Evolutionary conservation across 2,113 vertebrate species (phyloP).

Genomic region (Hiodon alosoides): DNA sequence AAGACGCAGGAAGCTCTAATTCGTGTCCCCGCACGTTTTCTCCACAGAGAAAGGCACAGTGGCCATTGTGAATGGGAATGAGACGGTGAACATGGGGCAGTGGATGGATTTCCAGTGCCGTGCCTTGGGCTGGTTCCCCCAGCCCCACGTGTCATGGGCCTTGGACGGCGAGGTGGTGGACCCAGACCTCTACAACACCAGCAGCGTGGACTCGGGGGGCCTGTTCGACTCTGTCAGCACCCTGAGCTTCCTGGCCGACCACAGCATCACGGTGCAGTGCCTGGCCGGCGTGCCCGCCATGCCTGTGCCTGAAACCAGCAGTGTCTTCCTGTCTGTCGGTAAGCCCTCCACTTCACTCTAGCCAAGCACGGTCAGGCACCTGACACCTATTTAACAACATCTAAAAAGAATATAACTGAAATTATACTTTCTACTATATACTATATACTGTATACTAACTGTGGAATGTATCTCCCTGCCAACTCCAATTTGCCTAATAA

Average conservation of each 20-base stretch:
- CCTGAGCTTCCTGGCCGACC: conserved; percentile 54
- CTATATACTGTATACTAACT: no score
- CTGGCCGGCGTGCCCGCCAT: conserved; percentile 58
- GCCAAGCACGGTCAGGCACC: no score
- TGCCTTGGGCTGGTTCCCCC: conserved; percentile 66
- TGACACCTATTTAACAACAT: no score
- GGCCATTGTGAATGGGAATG: conserved; percentile 51
- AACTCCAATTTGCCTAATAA: no score
- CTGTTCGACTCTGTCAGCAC: conserved; percentile 59
- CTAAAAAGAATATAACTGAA: no score
- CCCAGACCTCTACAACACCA: conserved; percentile 49
- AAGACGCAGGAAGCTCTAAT: neutral
- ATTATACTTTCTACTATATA: no score
- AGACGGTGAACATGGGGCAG: conserved; percentile 55
- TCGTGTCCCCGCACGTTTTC: neutral
- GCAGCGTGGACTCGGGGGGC: conserved; percentile 28
- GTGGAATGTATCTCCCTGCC: no score
- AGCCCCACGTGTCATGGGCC: conserved; percentile 68
- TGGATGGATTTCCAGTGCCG: conserved; percentile 65
- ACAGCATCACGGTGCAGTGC: conserved; percentile 63
- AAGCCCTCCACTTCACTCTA: conserved; percentile 24
- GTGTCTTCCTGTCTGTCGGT: conserved; percentile 61
- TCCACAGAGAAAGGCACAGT: conserved; percentile 69
- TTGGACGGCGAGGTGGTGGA: conserved; percentile 46
- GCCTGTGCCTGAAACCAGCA: conserved; percentile 43